These are phyloP conservation scores for Craniophora ligustri DNA, from an alignment of 2,888 invertebrate species.

Conservation along the genomic window DNA sequence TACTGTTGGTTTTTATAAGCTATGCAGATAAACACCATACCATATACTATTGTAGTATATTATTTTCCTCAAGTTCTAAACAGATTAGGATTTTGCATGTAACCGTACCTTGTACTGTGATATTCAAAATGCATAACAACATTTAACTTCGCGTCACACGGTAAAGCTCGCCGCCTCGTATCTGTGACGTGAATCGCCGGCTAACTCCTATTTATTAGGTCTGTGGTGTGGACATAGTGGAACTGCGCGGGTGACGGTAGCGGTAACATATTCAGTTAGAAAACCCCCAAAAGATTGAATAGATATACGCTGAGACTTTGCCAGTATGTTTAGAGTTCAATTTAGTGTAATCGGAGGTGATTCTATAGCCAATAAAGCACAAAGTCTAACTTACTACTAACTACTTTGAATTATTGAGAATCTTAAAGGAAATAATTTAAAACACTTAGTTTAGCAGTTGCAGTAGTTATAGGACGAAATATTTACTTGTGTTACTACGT, in stretches of 20 bases:
- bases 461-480: background rate
- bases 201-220: constrained; percentile 46
- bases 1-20: no score
- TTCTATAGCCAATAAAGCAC: no score
- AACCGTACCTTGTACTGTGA: constrained; percentile 27
- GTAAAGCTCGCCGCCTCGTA: constrained; percentile 49
- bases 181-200: constrained; percentile 61
- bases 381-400: no score
- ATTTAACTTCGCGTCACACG: constrained; percentile 39
- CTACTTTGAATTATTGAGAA: no score
- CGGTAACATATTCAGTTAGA: background rate
- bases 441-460: no score
- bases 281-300: no score
- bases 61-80: constrained; percentile 5
- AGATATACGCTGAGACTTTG: no score
- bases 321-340: no score
- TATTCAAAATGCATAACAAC: constrained; percentile 47
- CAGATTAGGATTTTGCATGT: constrained; percentile 25
- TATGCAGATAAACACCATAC: no score
- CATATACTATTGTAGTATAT: background rate
- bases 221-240: constrained; percentile 4
- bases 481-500: background rate
- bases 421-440: no score
- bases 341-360: no score
- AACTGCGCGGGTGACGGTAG: background rate